Percentiles rank a stretch among this genome's conserved stretches.
Conservation (phyloP, 1,140 invertebrate species). For the Marisa cornuarietis region DNA sequence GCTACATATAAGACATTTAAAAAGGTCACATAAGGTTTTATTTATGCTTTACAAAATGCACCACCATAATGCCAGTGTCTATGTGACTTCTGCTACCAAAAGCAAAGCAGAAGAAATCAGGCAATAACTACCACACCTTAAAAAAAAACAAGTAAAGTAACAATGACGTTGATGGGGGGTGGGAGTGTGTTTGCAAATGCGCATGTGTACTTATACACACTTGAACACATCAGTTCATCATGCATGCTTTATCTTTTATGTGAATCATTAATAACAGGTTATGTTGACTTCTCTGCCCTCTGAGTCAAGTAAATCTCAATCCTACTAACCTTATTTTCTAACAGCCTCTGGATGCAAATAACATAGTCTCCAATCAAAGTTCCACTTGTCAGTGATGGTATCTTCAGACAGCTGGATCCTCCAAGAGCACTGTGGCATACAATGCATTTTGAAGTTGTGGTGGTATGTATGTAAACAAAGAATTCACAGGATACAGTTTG, state of each 20-base stretch:
- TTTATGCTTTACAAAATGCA: neutral
- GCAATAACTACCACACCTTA: no score
- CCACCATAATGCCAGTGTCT: neutral
- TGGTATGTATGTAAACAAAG: conserved; percentile 4
- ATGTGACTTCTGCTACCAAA: neutral
- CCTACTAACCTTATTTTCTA: conserved; percentile 56
- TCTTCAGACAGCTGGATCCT: conserved; percentile 54
- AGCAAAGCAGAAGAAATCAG: neutral
- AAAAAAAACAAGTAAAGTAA: no score
- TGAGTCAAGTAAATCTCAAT: no score
- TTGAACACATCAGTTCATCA: neutral
- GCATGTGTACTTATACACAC: neutral
- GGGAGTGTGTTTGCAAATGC: neutral
- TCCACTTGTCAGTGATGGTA: conserved; percentile 59
- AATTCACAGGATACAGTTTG: no score
- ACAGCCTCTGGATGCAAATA: conserved; percentile 50
- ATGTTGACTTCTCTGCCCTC: neutral
- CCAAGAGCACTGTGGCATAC: conserved; percentile 56
- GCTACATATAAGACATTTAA: no score
- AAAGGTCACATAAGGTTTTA: no score
- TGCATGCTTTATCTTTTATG: neutral
- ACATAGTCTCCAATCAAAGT: conserved; percentile 63
- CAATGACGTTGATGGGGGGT: no score
- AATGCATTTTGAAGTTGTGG: neutral
- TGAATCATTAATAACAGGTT: neutral